Base-by-base conservation (phyloP, 2,113 vertebrate species). In the Tenrec ecaudatus region DNA sequence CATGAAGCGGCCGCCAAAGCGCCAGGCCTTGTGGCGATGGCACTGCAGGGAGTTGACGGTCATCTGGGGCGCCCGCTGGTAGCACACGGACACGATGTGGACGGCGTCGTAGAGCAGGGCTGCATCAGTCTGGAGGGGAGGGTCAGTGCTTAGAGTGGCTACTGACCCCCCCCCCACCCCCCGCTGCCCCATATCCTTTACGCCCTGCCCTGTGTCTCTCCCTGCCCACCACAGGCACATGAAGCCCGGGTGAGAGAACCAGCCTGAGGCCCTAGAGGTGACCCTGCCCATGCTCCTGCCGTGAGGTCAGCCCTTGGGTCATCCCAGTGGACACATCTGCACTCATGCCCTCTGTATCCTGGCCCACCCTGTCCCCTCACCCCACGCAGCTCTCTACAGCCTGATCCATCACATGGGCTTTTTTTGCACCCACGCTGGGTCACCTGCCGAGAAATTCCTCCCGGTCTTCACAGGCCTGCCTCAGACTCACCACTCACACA, bases 31-130 rank as follows among this genome's bases (percentile, higher is more conserved):
- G 98, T 99, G 99, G 23, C 99, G 98, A 88, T 99, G 99, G 97
- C 99, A 99, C 98, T 99, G 99, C 97, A 99, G 98, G 7, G 99
- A 99, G 98, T 99, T 99, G 11, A 99, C 99, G 0, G 99, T 99
- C 99, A 99, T 99, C 98, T 99, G 99, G 0, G 99, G 99, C 0
- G 99, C 99, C 15, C 99, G 98, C 97, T 99, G 99, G 98, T 99
- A 99, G 95, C 99, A 99, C 85, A 99, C 99, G 2, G 99, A 99
- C 92, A 99, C 99, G 92, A 99, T 99, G 97, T 99, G 99, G 97
- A 99, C 99, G 0, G 99, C 99, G 1, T 99, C 99, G 22, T 99
- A 99, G 95, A 99, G 98, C 97, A 99, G 98, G 98, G 99, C 99
- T 81, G 99, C 99, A 15, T 99, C 99, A 97, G 99, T 99, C 99